Base-by-base conservation (phyloP, 2,888 invertebrate genomes). In the Petrophora chlorosata region DNA sequence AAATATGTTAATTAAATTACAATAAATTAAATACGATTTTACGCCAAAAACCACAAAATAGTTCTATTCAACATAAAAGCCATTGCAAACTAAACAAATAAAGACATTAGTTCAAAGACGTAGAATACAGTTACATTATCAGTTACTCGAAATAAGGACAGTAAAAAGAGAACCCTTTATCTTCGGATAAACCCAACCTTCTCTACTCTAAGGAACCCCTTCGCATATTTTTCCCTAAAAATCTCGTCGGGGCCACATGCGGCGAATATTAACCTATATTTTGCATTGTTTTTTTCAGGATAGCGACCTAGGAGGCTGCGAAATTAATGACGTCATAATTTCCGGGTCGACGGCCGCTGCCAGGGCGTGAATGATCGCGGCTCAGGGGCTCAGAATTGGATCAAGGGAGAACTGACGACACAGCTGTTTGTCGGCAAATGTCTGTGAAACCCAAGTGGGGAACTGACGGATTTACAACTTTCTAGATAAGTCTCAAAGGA, bases 261-360 rank as follows among this genome's bases (percentile, higher is more conserved):
- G 26, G 13, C 12, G 44, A 28, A 51, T 52, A 61, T 61, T 61
- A 59, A 61, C 56, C 59, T 49, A 63, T 46, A 59, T 54, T 56
- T 30, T 9, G 40, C 54, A 46, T 59, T 60, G 59, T 61, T 69
- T 60, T 65, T 67, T 65, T 62, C 54, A 49, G 42, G 36, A 41
- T 63, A 60, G 52, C 40, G 53, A 41, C 28, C 61, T 64, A 65
- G 54, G 56, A 59, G 61, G 62, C 66, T 74, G 75, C 81, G 70
- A 82, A 85, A 82, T 84, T 82, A 80, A 85, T 82, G 84, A 80
- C 82, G 78, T 84, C 80, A 86, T 84, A 79, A 81, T 79, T 84
- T 85, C 80, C 83, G 78, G 79, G 78, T 76, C 80, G 76, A 45
- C 73, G 73, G 59, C 59, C 79, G 79, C 75, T 76, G 19, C 75